Conservation (phyloP, 2,113 vertebrate genomes). For the Geococcyx californianus region DNA sequence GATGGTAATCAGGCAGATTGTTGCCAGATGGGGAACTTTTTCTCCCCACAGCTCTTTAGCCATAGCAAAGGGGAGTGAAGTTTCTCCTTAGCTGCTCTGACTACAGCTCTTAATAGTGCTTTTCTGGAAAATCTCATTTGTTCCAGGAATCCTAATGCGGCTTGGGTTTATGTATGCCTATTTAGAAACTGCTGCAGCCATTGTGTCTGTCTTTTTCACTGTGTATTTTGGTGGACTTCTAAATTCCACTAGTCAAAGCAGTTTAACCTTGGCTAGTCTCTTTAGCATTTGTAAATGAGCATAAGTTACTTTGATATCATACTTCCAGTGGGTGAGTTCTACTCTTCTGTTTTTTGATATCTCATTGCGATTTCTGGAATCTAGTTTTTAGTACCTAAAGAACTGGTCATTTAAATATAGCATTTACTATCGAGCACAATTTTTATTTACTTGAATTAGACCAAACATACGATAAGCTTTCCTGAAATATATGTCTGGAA, state of each 20-base stretch:
- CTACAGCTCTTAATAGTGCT: not conserved
- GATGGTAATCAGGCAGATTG: not conserved
- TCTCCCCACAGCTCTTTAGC: not conserved
- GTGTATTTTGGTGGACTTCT: not conserved
- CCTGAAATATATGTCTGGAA: not conserved
- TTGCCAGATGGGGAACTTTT: not conserved
- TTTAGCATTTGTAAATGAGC: not conserved
- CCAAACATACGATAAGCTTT: not conserved
- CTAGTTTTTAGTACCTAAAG: not conserved
- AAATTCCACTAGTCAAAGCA: not conserved
- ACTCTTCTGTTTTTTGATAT: not conserved
- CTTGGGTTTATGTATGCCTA: accelerated
- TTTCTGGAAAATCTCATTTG: not conserved
- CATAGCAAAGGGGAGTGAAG: accelerated
- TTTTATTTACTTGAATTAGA: not conserved
- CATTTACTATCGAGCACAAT: not conserved
- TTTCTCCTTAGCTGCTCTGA: not conserved
- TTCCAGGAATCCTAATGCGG: not conserved
- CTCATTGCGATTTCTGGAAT: not conserved
- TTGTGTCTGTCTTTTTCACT: not conserved
- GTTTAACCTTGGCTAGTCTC: not conserved
- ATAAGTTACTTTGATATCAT: not conserved
- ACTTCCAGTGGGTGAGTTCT: not conserved
- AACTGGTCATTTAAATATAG: not conserved
- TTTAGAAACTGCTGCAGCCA: not conserved